Base-by-base conservation (phyloP, 2,797 vertebrate genomes). In the Acomys russatus region DNA sequence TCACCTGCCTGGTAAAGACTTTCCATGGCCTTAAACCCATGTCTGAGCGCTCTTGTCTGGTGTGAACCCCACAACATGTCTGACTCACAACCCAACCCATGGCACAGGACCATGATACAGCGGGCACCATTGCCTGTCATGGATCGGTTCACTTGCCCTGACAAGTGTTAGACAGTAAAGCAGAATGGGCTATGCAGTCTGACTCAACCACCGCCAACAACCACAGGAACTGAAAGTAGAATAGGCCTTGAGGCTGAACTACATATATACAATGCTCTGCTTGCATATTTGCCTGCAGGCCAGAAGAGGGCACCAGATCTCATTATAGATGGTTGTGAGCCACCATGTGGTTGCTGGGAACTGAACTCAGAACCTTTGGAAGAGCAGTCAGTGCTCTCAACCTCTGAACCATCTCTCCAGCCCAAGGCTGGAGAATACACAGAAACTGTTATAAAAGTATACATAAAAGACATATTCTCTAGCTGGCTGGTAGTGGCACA, bases 71-170 rank as follows among this genome's bases (percentile, higher is more conserved):
- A 66, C 38, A 66, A 20, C 23, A 77, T 56, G 9, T 38, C 68
- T 35, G 35, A 51, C 59, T 61, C 14, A 28, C 11, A 56, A 10
- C 23, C 25, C 14, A 38, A 51, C 5, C 49, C 79, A 20, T n/a
- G 71, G 66, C 11, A 15, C 11, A 25, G 20, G 49, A 20, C 51
- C n/a, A 35, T 44, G 22, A 9, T 38, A 66, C 11, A 54, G n/a
- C 1, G 73, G 35, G 23, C 56, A 61, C 90, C 17, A 35, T 23
- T 54, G 71, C 3, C 10, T 77, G 5, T n/a, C 23, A 82, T 33
- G 76, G 49, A 1, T 86, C 63, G 86, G 89, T 54, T 94, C 12
- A n/a, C 20, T 85, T 93, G 56, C 79, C 87, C 56, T 86, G 83
- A 44, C 25, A 92, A 56, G 33, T 54, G 59, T 56, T 38, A 51